phyloP scores from a whole-genome alignment of 2,113 vertebrate genomes.

The Epinephelus cyanopodus region DNA sequence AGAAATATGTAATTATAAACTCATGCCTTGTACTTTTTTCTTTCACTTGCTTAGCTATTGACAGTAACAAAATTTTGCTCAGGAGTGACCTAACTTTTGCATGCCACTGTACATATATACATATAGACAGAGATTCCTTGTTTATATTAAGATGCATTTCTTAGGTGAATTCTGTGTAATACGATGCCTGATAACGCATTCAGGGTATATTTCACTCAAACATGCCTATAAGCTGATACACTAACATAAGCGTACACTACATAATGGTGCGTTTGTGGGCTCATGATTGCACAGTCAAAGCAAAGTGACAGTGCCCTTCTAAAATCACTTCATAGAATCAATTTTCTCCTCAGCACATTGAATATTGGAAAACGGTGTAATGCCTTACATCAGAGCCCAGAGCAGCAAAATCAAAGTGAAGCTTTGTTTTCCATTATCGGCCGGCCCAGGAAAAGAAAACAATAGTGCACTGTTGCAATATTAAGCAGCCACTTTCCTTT shows the following conservation, averaged over 20 bases:
- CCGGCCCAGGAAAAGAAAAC: slow-evolving; percentile 39
- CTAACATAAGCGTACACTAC: neutral
- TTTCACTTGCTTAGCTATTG: too few species aligned
- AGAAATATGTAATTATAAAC: too few species aligned
- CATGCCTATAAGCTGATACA: neutral
- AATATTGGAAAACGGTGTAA: slow-evolving; percentile 53
- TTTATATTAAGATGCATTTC: neutral
- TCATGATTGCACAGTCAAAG: neutral
- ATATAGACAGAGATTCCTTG: too few species aligned
- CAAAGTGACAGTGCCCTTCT: slow-evolving; percentile 14
- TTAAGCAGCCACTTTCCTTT: slow-evolving; percentile 58
- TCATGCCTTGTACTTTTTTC: too few species aligned
- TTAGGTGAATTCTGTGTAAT: neutral
- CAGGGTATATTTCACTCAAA: neutral
- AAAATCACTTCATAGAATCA: slow-evolving; percentile 39
- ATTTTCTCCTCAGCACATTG: slow-evolving; percentile 27
- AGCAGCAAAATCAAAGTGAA: slow-evolving; percentile 32
- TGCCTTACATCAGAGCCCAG: slow-evolving; percentile 13
- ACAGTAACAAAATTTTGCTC: too few species aligned
- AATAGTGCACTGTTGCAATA: slow-evolving; percentile 57
- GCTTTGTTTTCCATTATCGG: slow-evolving; percentile 66
- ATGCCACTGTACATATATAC: too few species aligned
- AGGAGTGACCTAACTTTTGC: too few species aligned
- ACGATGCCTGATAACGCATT: neutral
- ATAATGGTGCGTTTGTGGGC: neutral